These are phyloP conservation scores for Ophioninae sp. DNA, from an alignment of 2,888 invertebrate species.

Conservation along the genomic window DNA sequence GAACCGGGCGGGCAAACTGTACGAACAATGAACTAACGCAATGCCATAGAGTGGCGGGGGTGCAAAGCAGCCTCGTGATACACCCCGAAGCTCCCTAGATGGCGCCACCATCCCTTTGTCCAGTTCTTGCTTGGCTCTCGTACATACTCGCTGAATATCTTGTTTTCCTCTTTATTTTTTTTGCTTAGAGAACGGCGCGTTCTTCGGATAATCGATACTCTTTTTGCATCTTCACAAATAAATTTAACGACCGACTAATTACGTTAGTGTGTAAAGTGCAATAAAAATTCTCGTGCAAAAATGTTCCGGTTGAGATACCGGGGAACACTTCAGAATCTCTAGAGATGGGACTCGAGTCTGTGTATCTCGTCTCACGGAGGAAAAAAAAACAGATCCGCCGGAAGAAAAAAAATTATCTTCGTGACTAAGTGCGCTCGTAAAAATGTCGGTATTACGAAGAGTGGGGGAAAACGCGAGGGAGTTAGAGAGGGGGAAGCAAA, in stretches of 20 bases:
- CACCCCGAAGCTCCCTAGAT: conserved; percentile 68
- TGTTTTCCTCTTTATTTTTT: not conserved
- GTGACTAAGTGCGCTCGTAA: conserved; percentile 35
- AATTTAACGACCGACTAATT: not conserved
- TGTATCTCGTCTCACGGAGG: conserved; percentile 40
- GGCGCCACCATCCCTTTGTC: conserved; percentile 57
- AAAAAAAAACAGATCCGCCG: conserved; percentile 39
- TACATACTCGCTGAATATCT: too few relatives aligned
- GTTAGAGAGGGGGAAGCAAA: conserved; percentile 12
- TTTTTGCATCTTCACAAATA: not conserved
- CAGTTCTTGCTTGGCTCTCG: conserved; percentile 2
- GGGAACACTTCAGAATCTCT: conserved; percentile 51
- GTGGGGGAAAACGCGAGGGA: conserved; percentile 1
- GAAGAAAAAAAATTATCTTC: conserved; percentile 36
- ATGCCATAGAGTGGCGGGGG: not conserved
- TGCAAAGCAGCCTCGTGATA: conserved; percentile 31
- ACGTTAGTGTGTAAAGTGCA: not conserved
- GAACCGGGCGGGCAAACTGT: conserved; percentile 73
- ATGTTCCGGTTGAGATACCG: conserved; percentile 32
- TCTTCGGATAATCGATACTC: too few relatives aligned
- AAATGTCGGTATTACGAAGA: conserved; percentile 25
- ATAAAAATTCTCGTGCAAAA: conserved; percentile 18
- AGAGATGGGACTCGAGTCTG: conserved; percentile 45
- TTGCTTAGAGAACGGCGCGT: too few relatives aligned
- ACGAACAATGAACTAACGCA: conserved; percentile 76